Base-by-base conservation (phyloP, 64 coral and sea anemone genomes). In the Catalaphyllia jardinei region DNA sequence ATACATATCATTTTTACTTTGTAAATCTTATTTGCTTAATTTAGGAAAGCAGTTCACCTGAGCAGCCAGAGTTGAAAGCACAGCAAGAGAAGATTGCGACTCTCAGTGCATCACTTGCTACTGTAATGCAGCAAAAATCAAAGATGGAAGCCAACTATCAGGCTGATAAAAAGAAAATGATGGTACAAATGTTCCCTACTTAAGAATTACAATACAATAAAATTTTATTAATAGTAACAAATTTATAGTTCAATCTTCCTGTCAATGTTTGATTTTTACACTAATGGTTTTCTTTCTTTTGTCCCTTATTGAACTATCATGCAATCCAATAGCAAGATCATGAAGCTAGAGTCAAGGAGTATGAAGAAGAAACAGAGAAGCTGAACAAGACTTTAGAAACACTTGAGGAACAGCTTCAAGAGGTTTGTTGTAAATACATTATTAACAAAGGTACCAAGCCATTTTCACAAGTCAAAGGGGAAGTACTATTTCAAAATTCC, bases 111-210 rank as follows among this genome's bases (percentile, higher is more conserved):
- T 83, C 96, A 49, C 69, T 98, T 52, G 69, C 91, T 67, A 98
- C 96, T 72, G 93, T 98, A 5, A 98, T 98, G 96, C 90, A 98
- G 69, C 96, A 98, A 67, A 98, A 98, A 86, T 82, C 96, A 19
- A 98, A 89, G 61, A 98, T 98, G 96, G 96, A 98, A 38, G 87
- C 88, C 62, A 93, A 86, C 67, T 98, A 93, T 49, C 96, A 98
- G 38, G 96, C 84, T 67, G 96, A 98, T 67, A 98, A 93, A 74
- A 95, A 93, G 64, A 98, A 98, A 76, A 95, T 93, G 94, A 91
- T 98, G 96, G 96, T 96, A 79, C 0, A 78, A 57, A 14, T 57
- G 15, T 15, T 57, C 10, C 54, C 54, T 57, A 7, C 13, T 10
- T 10, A 16, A 57, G 15, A 57, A 57, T 57, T 57, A 14, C 54